Base-by-base conservation (phyloP, 30 jellyfish, hydroid and myxozoan species). In the Aurelia sp. region DNA sequence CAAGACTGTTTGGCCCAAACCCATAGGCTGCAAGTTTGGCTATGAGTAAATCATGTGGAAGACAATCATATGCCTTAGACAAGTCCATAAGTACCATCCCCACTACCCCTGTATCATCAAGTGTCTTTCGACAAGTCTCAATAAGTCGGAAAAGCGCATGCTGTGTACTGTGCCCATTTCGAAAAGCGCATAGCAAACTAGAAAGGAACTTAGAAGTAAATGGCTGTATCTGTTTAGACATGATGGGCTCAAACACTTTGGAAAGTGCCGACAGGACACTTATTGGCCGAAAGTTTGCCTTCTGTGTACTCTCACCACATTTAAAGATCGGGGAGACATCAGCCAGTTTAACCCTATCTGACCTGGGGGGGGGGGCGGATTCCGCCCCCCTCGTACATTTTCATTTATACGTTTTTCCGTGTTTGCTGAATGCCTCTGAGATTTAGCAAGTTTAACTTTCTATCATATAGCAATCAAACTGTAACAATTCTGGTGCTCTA, bases 11-110 rank as follows among this genome's bases (percentile, higher is more conserved):
- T 9, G 20, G 61, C 30, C 73, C 44, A 27, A 80, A 48, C 13
- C 94, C 88, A 65, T 85, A 85, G 24, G 90, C 90, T 15, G 58
- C 71, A 11, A 63, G 82, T 40, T 63, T 80, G n/a, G 82, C 88
- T 61, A 78, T 78, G 11, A 76, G 78, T 63, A 78, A 38, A 4
- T 38, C 50, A 38, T 38, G 50, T 38, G 50, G 50, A 38, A 38
- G 50, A 38, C 50, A 38, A 64, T 78, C 88, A 78, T 30, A 61
- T 5, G 88, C 79, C 48, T 78, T 58, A 8, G 88, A 78, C 12
- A 78, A 77, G 68, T 78, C 88, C 88, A 78, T 78, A 10, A 78
- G 88, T 21, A 33, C 88, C 69, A 61, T 78, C 67, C 88, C 88
- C 73, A 72, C 83, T 16, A 74, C 72, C 59, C 74, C 78, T 77